A percentile compares a stretch with the other conserved stretches of the same genome.
Conservation (phyloP, 2,113 vertebrate genomes). For the Plecotus auritus region DNA sequence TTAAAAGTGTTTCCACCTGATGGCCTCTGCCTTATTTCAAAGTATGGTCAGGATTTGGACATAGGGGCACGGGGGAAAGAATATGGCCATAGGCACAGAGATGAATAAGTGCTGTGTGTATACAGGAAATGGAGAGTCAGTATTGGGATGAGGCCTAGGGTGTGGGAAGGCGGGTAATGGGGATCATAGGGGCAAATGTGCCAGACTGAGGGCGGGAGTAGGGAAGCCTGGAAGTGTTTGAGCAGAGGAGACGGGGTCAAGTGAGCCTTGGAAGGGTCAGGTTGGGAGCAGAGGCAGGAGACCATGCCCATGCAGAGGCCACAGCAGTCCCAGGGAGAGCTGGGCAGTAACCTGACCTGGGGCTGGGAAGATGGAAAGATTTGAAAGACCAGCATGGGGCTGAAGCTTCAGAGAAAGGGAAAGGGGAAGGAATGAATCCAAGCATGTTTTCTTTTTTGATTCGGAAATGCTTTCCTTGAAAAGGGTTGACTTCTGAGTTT, state of each 20-base stretch:
- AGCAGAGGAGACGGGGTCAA: background rate
- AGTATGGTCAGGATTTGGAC: background rate
- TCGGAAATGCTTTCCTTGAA: background rate
- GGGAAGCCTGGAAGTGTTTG: background rate
- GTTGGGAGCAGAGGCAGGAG: background rate
- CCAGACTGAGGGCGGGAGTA: background rate
- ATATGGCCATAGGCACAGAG: background rate
- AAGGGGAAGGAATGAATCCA: background rate
- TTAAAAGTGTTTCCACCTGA: background rate
- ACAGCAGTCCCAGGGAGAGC: background rate
- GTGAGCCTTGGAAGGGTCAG: background rate
- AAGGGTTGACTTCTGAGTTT: background rate
- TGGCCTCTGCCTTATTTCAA: background rate
- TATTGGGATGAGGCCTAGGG: background rate
- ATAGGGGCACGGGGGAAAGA: no score
- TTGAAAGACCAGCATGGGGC: background rate
- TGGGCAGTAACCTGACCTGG: background rate
- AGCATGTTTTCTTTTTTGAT: background rate
- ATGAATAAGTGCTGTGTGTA: accelerated
- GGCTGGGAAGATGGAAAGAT: background rate
- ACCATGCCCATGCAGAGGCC: accelerated
- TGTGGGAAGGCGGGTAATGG: background rate
- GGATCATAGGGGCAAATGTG: background rate
- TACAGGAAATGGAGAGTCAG: background rate
- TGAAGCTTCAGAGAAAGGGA: background rate